Evolutionary conservation across 2,797 vertebrate genomes (phyloP).

Genomic region (Eleutherodactylus coqui): DNA sequence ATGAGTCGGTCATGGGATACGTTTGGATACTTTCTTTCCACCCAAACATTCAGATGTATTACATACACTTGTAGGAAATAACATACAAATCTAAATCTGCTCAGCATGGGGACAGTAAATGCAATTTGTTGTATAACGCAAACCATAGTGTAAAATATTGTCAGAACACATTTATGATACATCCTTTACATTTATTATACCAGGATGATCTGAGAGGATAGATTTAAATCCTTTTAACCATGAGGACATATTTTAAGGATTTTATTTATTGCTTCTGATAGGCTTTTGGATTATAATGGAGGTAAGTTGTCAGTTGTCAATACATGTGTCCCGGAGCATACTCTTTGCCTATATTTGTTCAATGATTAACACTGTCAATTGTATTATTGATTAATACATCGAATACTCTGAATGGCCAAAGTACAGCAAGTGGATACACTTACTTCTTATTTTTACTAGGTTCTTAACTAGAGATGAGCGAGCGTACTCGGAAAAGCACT

Average conservation of each 20-base stretch:
- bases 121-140: background rate
- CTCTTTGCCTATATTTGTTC: constrained; percentile 1
- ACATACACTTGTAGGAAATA: background rate
- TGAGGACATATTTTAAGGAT: background rate
- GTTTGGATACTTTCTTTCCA: background rate
- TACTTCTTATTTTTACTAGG: background rate
- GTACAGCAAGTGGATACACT: background rate
- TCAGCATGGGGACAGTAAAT: background rate
- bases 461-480: too few relatives aligned
- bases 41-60: background rate
- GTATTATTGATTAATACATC: background rate
- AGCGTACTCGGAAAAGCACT: too few relatives aligned
- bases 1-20: background rate
- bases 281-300: background rate
- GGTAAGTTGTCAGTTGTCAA: background rate
- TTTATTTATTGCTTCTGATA: background rate
- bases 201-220: background rate
- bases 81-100: background rate
- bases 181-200: background rate
- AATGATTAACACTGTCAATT: constrained; percentile 8
- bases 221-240: background rate
- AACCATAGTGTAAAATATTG: background rate
- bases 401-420: background rate
- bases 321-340: background rate
- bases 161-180: background rate